Base-by-base conservation (phyloP, 2,888 invertebrate genomes). In the Tipula vernalis region DNA sequence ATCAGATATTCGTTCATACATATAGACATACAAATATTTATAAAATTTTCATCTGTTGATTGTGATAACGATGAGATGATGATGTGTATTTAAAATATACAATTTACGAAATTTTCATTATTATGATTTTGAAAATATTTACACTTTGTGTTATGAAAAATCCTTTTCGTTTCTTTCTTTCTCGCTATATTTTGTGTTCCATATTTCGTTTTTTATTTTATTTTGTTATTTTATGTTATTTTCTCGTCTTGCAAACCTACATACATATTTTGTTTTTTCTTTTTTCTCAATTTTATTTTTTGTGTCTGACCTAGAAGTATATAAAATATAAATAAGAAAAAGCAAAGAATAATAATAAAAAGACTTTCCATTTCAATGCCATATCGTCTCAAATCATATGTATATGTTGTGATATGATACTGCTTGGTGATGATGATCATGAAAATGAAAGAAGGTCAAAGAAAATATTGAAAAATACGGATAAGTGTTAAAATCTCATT, bases 361-460 rank as follows among this genome's bases (percentile, higher is more conserved):
- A 84, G 84, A 84, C 84, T 84, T 84, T 84, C 84, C 84, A 84
- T 84, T 84, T 84, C 84, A 84, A 84, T 84, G 84, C 84, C 84
- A 84, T 84, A 84, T 84, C 84, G 84, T 84, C 84, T 84, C 84
- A 84, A 15, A 84, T 57, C 57, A 57, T 57, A 57, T 71, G 71
- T 28, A 13, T 28, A 15, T n/a, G 39, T 12, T 44, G 28, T 71
- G 28, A 71, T 71, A 4, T 28, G 71, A 71, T 71, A 71, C 18
- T 57, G 57, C 10, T n/a, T 51, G 71, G 10, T 18, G 28, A 13
- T 51, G 51, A 71, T 71, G 71, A 71, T 71, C 71, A 71, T 71
- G 71, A 71, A 71, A 71, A 71, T 71, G 28, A 28, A 71, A 71
- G 28, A 28, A 71, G 71, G 71, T 71, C 71, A 28, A 71, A 71